phyloP scores from a whole-genome alignment of 2,888 invertebrate genomes.

The Esperia sulphurella region DNA sequence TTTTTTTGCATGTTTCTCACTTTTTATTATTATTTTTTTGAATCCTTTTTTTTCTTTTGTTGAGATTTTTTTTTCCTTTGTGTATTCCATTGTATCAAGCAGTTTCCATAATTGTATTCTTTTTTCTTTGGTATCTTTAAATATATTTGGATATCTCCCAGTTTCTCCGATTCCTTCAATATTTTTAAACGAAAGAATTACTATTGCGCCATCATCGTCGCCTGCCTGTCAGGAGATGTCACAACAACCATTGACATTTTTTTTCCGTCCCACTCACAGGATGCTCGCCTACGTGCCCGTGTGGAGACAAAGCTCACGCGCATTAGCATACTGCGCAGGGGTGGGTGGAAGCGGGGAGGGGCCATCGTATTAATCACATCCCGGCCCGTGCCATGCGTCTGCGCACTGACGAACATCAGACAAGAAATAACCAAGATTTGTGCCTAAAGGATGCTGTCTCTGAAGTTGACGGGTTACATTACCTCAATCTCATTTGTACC shows the following conservation, averaged over 20 bases:
- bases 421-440: not conserved
- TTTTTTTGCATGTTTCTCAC: no score
- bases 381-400: conserved; percentile 47
- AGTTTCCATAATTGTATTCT: no score
- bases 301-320: conserved; percentile 52
- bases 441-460: not conserved
- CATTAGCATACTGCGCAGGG: conserved; percentile 55
- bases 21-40: no score
- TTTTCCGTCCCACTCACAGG: conserved; percentile 56
- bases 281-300: conserved; percentile 57
- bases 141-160: no score
- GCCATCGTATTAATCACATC: conserved; percentile 51
- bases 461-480: no score
- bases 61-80: no score
- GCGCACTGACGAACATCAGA: conserved; percentile 19
- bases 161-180: not conserved
- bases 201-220: conserved; percentile 11
- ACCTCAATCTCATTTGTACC: no score
- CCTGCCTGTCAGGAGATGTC: conserved; percentile 35
- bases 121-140: no score
- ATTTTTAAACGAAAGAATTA: not conserved
- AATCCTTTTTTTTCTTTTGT: no score
- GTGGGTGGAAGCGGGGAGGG: conserved; percentile 46
- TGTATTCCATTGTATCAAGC: no score
- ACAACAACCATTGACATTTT: conserved; percentile 54